Percentiles rank a stretch among this genome's conserved stretches.
Conservation (phyloP, 2,113 vertebrate species). For the Microtus montanus region DNA sequence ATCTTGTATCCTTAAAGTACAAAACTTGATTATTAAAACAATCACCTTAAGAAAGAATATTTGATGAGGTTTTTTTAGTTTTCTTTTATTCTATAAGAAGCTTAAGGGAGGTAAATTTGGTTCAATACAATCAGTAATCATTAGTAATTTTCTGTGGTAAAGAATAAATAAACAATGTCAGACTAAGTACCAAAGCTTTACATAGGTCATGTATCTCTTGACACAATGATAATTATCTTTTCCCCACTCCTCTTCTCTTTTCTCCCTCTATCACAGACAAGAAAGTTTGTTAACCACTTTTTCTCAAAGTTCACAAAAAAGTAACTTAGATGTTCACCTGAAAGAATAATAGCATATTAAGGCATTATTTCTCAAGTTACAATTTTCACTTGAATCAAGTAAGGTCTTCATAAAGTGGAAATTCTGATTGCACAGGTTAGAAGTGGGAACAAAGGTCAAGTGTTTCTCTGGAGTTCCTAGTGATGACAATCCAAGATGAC, state of each 20-base stretch:
- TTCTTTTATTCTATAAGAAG: conserved; percentile 15
- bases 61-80: neutral
- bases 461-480: neutral
- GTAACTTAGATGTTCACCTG: neutral
- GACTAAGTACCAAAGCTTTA: neutral
- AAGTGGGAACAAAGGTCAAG: neutral
- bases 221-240: neutral
- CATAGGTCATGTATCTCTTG: neutral
- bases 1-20: neutral
- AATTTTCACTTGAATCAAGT: neutral
- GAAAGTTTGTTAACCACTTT: neutral
- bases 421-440: neutral
- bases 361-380: neutral
- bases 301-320: neutral
- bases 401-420: neutral
- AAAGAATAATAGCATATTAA: neutral
- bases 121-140: conserved; percentile 9
- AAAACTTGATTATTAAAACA: conserved; percentile 40
- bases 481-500: neutral
- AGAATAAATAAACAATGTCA: conserved; percentile 48
- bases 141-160: conserved; percentile 39
- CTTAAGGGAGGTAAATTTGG: conserved; percentile 31
- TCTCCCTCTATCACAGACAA: neutral
- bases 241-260: neutral
- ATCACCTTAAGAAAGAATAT: neutral